Conservation (phyloP, 1,140 invertebrate genomes). For the Megalopta genalis region DNA sequence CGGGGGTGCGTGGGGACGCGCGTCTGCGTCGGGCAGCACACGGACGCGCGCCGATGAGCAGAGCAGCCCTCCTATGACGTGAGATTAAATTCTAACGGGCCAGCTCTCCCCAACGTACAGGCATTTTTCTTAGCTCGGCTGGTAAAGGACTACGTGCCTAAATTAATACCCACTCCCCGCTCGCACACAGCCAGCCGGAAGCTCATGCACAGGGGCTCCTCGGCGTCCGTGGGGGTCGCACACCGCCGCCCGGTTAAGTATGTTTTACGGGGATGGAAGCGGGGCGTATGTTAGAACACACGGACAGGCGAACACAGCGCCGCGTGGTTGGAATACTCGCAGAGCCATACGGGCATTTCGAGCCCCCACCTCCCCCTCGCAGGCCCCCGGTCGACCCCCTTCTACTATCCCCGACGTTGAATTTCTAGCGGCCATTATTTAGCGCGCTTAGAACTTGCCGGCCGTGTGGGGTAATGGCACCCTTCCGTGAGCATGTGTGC, state of each 20-base stretch:
- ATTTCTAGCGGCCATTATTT: slow-evolving; percentile 78
- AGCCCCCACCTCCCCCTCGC: slow-evolving; percentile 31
- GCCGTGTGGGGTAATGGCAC: slow-evolving; percentile 64
- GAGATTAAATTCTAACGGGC: slow-evolving; percentile 78
- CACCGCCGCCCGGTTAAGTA: slow-evolving; percentile 31
- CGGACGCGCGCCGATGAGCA: slow-evolving; percentile 50
- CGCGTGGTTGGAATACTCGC: slow-evolving; percentile 52
- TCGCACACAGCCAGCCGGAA: slow-evolving; percentile 1
- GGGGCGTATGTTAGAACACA: slow-evolving; percentile 47
- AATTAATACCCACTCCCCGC: slow-evolving; percentile 74
- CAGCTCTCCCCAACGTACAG: slow-evolving; percentile 57
- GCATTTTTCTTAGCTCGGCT: slow-evolving; percentile 78
- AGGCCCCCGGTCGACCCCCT: no score
- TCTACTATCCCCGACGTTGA: slow-evolving; percentile 40
- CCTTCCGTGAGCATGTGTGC: slow-evolving; percentile 40
- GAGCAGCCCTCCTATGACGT: slow-evolving; percentile 61
- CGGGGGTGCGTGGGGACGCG: background rate
- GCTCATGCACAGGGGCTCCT: slow-evolving; percentile 14
- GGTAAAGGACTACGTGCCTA: slow-evolving; percentile 71
- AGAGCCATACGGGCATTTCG: slow-evolving; percentile 65
- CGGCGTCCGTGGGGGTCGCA: slow-evolving; percentile 7
- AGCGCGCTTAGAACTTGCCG: slow-evolving; percentile 76
- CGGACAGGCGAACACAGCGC: slow-evolving; percentile 23
- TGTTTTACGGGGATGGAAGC: slow-evolving; percentile 46
- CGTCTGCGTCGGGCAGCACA: slow-evolving; percentile 45